Conservation (phyloP, 2,797 vertebrate species). For the Percopsis omiscomaycus region DNA sequence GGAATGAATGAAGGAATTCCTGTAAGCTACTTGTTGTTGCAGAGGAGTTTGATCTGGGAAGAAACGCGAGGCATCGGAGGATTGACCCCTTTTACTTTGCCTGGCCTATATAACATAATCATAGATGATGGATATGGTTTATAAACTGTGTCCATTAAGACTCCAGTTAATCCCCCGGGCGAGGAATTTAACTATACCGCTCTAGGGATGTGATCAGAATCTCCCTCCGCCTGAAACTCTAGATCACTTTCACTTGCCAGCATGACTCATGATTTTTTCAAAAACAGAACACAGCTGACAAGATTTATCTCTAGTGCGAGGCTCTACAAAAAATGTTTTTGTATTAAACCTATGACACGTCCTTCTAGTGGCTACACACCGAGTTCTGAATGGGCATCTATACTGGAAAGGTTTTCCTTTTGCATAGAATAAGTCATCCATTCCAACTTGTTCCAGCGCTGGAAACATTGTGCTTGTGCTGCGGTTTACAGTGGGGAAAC, state of each 20-base stretch:
- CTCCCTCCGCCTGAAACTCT: background rate
- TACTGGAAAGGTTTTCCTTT: slow-evolving; percentile 10
- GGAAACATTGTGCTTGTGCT: slow-evolving; percentile 21
- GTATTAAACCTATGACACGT: no score
- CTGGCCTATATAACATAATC: slow-evolving; percentile 19
- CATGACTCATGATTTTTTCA: background rate
- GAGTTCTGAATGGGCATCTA: background rate
- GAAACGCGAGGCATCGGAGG: slow-evolving; percentile 52
- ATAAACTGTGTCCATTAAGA: slow-evolving; percentile 41
- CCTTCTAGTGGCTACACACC: background rate
- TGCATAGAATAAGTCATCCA: slow-evolving; percentile 1
- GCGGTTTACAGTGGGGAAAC: slow-evolving; percentile 19
- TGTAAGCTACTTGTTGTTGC: slow-evolving; percentile 19
- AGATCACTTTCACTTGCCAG: slow-evolving; percentile 1
- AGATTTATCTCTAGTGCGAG: background rate
- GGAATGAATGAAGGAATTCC: slow-evolving; percentile 30
- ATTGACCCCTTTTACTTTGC: slow-evolving; percentile 32
- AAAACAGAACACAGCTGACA: slow-evolving; percentile 6
- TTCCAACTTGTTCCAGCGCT: slow-evolving; percentile 1
- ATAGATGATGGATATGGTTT: slow-evolving; percentile 55
- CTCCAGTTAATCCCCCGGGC: slow-evolving; percentile 33
- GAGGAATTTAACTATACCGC: slow-evolving; percentile 8
- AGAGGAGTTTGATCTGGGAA: slow-evolving; percentile 43
- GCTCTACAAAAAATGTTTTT: background rate
- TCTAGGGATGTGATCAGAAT: slow-evolving; percentile 3